Evolutionary conservation across 2,113 vertebrate genomes (phyloP), one percentile per base, ranked within the genome.

Genomic region (Hippocampus zosterae): DNA sequence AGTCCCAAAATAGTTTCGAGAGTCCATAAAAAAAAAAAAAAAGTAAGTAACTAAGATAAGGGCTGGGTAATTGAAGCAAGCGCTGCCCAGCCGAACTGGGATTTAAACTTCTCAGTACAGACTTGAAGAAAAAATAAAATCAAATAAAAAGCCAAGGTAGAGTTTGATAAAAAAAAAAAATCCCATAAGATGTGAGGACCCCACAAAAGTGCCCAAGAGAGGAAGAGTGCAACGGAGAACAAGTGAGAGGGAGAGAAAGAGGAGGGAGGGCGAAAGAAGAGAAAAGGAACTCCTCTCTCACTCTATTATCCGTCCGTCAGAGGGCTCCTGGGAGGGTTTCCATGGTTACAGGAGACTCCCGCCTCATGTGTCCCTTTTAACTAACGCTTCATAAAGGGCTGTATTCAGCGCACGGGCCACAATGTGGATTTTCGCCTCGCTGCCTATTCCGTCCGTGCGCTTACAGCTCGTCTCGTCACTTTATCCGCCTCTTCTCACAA

Each of bases 321-420:
- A 85, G 87, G 84, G 88, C 90, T 91, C 85, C 87, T 84, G 79
- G 80, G 82, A 88, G 74, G 63, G 92, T 92, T 86, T 78, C 89
- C 82, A 91, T 92, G 88, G 91, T 83, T 89, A 92, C 89, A 70
- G 79, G 76, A 60, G 85, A 87, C 90, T 90, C 88, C 84, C 85
- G 89, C 88, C 87, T 87, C 88, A 83, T 60, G 88, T 89, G 91
- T 90, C 86, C 88, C 25, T 90, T 91, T 90, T 91, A 91, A 90
- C 88, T 85, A 88, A 91, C 78, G 87, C 89, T 91, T 91, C 84
- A 91, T 90, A 89, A 91, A 44, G 90, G 87, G 82, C 80, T 78
- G 86, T 84, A 91, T 92, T 93, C 92, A 93, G 86, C 78, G 78
- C 76, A 18, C 69, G 67, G 78, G 80, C 83, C 82, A 90, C 89